phyloP scores from a whole-genome alignment of 2,888 invertebrate genomes.

The Rhagium mordax region DNA sequence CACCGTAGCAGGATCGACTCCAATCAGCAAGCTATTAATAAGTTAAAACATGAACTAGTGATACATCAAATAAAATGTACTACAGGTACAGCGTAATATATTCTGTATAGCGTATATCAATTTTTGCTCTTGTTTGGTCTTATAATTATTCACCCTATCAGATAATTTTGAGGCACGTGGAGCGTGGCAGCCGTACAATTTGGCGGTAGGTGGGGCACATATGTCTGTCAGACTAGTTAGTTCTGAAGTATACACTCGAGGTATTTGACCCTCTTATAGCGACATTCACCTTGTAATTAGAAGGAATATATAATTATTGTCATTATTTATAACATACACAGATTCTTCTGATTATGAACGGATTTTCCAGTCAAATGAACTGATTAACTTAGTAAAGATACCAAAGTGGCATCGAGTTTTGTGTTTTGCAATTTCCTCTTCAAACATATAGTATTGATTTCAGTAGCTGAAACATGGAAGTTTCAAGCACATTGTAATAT shows the following conservation, averaged over 20 bases:
- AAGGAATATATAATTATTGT: neutral
- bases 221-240: conserved; percentile 32
- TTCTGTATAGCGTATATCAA: neutral
- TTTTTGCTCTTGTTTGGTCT: conserved; percentile 18
- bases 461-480: no score
- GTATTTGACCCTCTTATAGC: conserved; percentile 31
- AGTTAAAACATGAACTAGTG: neutral
- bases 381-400: no score
- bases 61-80: neutral
- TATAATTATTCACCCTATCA: conserved; percentile 32
- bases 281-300: conserved; percentile 21
- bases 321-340: neutral
- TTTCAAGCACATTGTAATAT: no score
- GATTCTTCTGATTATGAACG: neutral
- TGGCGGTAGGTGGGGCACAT: conserved; percentile 33
- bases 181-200: conserved; percentile 25
- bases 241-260: conserved; percentile 28
- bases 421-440: no score
- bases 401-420: no score
- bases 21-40: no score
- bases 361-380: no score
- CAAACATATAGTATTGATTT: no score
- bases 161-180: conserved; percentile 36
- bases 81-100: neutral
- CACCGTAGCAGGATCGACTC: no score